Evolutionary conservation across 2,797 vertebrate species (phyloP), one percentile per base, ranked within the genome.

Genomic region (Lates japonicus): DNA sequence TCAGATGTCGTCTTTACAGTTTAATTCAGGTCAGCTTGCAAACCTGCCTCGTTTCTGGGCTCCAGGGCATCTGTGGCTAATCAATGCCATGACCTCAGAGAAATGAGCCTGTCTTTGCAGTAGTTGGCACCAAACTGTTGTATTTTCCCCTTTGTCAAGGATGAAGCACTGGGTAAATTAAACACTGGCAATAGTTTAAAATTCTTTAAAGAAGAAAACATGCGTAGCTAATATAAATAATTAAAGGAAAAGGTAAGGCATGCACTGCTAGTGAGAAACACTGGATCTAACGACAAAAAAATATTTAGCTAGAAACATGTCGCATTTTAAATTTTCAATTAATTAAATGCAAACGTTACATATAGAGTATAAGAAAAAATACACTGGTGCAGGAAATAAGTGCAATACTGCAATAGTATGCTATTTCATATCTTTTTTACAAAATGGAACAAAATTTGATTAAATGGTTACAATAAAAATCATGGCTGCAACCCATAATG

Each of bases 11-110:
- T 87, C 76, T 89, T 89, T 87, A 91, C 84, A 70, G 70, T 92
- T 82, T 90, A 87, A 94, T 92, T 91, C 82, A 78, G 90, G 88
- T 92, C 92, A 93, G 82, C 81, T 87, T 90, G 87, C 89, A 94
- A 29, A 93, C 85, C 90, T 91, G 90, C 82, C 86, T 91, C 84
- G 14, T 57, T 83, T 55, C 75, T 80, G 81, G 87, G 87, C 92
- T 92, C 85, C 74, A 76, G 86, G 87, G 84, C 83, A 87, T 89
- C 81, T 82, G 78, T 87, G 78, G 79, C 73, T 90, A 94, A 95
- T 95, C 93, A 91, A 93, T 94, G 90, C 76, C 84, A 70, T 81
- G 89, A 95, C 94, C 93, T 92, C 83, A n/a, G 83, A 93, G 90
- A 93, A 93, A 92, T 90, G 76, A 93, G 76, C 72, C 78, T 72